These are phyloP conservation scores for Lycaon pictus DNA, from an alignment of 2,113 vertebrate species.

Conservation along the genomic window DNA sequence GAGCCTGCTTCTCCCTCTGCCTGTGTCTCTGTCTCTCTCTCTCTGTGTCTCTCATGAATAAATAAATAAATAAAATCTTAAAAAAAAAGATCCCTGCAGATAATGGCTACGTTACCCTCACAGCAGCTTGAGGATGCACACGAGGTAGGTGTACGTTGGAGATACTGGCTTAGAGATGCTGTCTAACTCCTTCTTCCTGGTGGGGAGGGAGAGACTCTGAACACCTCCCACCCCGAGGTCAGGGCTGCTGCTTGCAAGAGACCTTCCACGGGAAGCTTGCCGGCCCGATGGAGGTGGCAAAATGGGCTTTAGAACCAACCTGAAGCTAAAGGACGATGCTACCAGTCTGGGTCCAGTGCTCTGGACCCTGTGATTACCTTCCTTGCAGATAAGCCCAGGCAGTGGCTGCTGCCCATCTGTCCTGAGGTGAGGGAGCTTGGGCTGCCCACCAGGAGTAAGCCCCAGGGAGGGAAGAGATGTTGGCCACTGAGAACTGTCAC, in stretches of 20 bases:
- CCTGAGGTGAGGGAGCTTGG: neutral
- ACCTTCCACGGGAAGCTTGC: neutral
- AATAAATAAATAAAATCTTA: too few relatives aligned
- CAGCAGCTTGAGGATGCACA: neutral
- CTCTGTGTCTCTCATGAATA: too few relatives aligned
- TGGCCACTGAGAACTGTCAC: neutral
- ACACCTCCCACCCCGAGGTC: neutral
- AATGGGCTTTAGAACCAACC: too few relatives aligned
- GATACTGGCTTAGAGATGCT: neutral
- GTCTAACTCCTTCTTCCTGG: neutral
- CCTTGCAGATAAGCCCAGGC: neutral
- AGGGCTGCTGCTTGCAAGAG: neutral
- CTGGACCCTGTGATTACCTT: neutral
- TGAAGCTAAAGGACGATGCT: neutral
- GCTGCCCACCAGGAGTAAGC: neutral
- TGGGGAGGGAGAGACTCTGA: neutral
- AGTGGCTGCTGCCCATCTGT: neutral
- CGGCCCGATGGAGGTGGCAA: neutral
- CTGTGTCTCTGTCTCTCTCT: too few relatives aligned
- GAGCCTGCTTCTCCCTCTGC: too few relatives aligned
- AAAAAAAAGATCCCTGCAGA: neutral
- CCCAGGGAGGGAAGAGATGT: neutral
- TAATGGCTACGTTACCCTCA: neutral
- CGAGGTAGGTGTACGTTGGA: neutral
- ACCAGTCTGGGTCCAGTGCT: neutral